phyloP scores from a whole-genome alignment of 2,113 vertebrate species.

The Fregetta grallaria region DNA sequence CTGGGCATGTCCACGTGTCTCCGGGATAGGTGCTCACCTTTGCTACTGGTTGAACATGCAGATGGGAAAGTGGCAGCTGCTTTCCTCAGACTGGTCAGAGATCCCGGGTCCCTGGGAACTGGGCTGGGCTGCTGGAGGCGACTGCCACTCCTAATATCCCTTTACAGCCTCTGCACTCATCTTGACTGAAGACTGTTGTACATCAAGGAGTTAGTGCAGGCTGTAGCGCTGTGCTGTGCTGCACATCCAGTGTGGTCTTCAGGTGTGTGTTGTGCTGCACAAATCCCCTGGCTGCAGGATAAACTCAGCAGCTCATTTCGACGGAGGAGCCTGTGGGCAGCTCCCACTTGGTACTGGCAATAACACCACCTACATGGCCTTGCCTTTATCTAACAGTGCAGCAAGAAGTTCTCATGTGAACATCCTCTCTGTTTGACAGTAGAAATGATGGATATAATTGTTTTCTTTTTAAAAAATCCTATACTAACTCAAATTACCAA shows the following conservation, averaged over 20 bases:
- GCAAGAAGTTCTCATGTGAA: no score
- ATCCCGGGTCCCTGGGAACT: background rate
- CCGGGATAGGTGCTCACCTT: background rate
- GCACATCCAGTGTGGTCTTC: background rate
- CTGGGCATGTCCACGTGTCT: background rate
- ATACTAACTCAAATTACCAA: no score
- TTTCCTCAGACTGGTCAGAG: background rate
- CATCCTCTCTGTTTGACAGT: no score
- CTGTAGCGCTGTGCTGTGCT: background rate
- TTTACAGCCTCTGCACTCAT: background rate
- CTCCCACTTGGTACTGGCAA: no score
- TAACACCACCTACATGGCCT: no score
- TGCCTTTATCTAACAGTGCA: no score
- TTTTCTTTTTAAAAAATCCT: no score
- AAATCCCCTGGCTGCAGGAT: background rate
- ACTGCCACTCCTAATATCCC: background rate
- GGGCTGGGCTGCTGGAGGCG: background rate
- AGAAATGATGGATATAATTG: no score
- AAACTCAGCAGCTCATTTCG: background rate
- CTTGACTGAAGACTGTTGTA: background rate
- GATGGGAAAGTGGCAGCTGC: background rate
- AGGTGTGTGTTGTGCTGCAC: background rate
- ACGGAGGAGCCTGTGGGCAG: no score
- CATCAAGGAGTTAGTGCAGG: background rate
- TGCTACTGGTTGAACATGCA: background rate